Base-by-base conservation (phyloP, 1,140 invertebrate genomes). In the Limonius californicus region DNA sequence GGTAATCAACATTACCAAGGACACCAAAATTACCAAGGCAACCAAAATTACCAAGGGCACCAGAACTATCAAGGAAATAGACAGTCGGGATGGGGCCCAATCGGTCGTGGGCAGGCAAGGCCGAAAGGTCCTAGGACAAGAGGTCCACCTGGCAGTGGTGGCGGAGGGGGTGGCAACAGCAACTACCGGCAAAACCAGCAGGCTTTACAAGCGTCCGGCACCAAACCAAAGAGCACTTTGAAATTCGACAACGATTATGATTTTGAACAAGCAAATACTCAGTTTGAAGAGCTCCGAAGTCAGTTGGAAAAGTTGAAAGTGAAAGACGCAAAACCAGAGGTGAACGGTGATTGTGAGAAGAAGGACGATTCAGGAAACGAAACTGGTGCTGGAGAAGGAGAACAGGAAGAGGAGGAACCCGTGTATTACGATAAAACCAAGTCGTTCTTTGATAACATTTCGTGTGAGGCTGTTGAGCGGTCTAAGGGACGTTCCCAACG, bases 401-500 rank as follows among this genome's bases (percentile, higher is more conserved):
- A 90, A 71, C 84, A 83, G 1, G 88, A 92, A 63, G 90, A 92
- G 47, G 90, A 92, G 47, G 78, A 82, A n/a, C 82, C 83, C 66
- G 84, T 87, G 55, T 87, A 85, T 76, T 99, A 99, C 77, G 92
- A 99, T 77, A 98, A 97, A 80, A 86, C 86, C 62, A 97, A 97
- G 78, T 98, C 95, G 50, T 99, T 99, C 85, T 99, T 99, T 80
- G 97, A 99, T 79, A 96, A 92, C 71, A 99, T 99, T 70, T 97
- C 94, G 66, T 99, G 97, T 80, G 97, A 99, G 78, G 92, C 97
- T 66, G 89, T 95, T 32, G 95, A 99, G 76, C 82, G 85, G 68
- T 84, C 83, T 57, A 85, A 83, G 76, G 90, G 89, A 39, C 84
- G 89, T 77, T 87, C 85, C 65, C 89, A 91, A 72, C 87, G 94